Evolutionary conservation across 2,888 invertebrate species (phyloP).

Genomic region (Meghimatium bilineatum): DNA sequence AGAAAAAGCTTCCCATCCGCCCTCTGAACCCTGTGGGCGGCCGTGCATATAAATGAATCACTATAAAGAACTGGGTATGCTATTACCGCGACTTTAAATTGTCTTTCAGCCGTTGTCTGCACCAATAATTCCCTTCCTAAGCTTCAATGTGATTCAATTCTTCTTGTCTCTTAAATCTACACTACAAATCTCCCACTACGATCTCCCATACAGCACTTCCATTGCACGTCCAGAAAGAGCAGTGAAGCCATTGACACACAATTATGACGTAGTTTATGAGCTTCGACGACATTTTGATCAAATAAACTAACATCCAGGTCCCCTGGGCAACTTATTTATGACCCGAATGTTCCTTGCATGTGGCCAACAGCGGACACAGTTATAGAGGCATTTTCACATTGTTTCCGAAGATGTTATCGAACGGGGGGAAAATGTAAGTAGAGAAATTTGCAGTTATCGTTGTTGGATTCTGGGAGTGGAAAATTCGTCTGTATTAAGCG

Average conservation of each 20-base stretch:
- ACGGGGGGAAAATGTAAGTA: neutral
- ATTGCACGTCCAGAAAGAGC: constrained; percentile 19
- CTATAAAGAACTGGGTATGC: neutral
- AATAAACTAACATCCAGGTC: constrained; percentile 26
- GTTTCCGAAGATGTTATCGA: constrained; percentile 12
- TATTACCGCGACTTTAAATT: neutral
- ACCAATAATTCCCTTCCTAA: neutral
- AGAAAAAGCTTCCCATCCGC: neutral
- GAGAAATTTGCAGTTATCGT: neutral
- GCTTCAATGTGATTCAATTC: constrained; percentile 11
- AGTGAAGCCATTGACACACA: constrained; percentile 42
- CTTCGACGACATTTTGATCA: constrained; percentile 39
- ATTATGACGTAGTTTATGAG: constrained; percentile 46
- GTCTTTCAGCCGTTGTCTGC: constrained; percentile 3
- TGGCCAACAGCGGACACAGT: constrained; percentile 14
- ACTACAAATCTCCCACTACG: neutral
- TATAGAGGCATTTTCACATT: constrained; percentile 33
- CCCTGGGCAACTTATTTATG: constrained; percentile 28
- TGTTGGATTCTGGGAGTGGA: neutral
- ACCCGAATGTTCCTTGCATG: constrained; percentile 17
- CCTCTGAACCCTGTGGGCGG: neutral
- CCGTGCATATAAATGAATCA: neutral
- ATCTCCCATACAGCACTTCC: constrained; percentile 12
- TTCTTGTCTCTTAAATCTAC: constrained; percentile 8
- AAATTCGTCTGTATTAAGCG: neutral